Conservation (phyloP, 2,113 vertebrate genomes). For the Salvelinus fontinalis region DNA sequence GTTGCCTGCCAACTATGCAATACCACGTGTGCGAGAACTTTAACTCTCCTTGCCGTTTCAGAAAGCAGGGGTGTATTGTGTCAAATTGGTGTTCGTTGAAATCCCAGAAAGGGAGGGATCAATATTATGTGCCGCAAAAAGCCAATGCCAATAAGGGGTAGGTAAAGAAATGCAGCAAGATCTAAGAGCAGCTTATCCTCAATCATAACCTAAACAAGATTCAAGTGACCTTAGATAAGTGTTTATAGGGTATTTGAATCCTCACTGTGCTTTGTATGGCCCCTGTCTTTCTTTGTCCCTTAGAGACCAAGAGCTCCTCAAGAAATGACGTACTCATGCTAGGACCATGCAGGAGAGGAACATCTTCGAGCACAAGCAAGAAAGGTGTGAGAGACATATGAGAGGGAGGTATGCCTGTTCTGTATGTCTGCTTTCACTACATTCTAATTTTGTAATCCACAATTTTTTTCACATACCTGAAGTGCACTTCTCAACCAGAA, state of each 20-base stretch:
- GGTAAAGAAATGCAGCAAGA: slow-evolving; percentile 13
- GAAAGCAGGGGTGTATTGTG: slow-evolving; percentile 11
- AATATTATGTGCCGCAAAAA: slow-evolving; percentile 7
- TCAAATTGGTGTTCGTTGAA: slow-evolving; percentile 18
- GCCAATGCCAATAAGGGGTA: background rate
- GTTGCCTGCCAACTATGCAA: too few species aligned
- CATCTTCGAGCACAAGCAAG: slow-evolving; percentile 15
- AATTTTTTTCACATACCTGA: background rate
- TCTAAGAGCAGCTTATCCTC: slow-evolving; percentile 1
- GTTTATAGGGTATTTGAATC: slow-evolving; percentile 2
- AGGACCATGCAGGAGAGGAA: slow-evolving; percentile 56
- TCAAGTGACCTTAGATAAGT: slow-evolving; percentile 3
- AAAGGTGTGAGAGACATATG: slow-evolving; percentile 20
- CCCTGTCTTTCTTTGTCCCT: slow-evolving; percentile 14
- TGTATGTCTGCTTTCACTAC: background rate
- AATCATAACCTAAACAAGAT: background rate
- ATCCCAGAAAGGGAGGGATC: slow-evolving; percentile 1
- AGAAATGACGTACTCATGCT: slow-evolving; percentile 55
- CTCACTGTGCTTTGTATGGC: slow-evolving; percentile 7
- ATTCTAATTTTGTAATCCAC: too few species aligned
- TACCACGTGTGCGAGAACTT: background rate
- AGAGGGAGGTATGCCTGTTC: background rate
- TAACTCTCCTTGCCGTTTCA: slow-evolving; percentile 11
- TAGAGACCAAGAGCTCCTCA: slow-evolving; percentile 65
- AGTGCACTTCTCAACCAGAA: slow-evolving; percentile 26